phyloP scores from a whole-genome alignment of 2,888 invertebrate genomes.

The Thera britannica region DNA sequence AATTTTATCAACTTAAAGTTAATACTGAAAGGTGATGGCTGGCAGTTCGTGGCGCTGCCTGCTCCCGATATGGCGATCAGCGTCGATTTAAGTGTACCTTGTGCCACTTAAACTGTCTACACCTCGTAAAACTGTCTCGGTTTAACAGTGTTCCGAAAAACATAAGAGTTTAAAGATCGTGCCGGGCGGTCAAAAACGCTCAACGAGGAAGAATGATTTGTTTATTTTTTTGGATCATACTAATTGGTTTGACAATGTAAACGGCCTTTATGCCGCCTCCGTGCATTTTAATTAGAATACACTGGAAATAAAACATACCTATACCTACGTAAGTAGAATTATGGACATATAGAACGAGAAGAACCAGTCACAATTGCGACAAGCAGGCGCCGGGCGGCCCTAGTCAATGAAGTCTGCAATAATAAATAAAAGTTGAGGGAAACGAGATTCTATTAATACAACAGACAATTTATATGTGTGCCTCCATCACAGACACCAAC shows the following conservation, averaged over 20 bases:
- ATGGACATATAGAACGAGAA: slow-evolving; percentile 77
- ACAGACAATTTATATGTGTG: slow-evolving; percentile 52
- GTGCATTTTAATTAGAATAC: slow-evolving; percentile 78
- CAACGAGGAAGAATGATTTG: slow-evolving; percentile 77
- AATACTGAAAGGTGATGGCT: slow-evolving; percentile 39
- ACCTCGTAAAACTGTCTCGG: slow-evolving; percentile 75
- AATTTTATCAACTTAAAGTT: slow-evolving; percentile 44
- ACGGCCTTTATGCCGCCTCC: slow-evolving; percentile 70
- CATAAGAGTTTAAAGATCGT: slow-evolving; percentile 64
- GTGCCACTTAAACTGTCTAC: slow-evolving; percentile 68
- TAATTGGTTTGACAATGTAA: slow-evolving; percentile 79
- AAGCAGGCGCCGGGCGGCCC: slow-evolving; percentile 71
- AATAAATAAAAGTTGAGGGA: slow-evolving; percentile 75
- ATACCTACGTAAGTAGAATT: slow-evolving; percentile 60
- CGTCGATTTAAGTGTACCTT: slow-evolving; percentile 54
- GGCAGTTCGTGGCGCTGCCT: slow-evolving; percentile 39
- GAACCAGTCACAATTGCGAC: slow-evolving; percentile 82
- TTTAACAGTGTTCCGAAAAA: slow-evolving; percentile 64
- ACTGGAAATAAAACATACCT: slow-evolving; percentile 71
- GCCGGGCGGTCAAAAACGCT: slow-evolving; percentile 55
- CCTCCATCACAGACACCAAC: slow-evolving; percentile 44
- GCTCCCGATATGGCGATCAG: slow-evolving; percentile 58
- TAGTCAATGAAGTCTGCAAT: slow-evolving; percentile 77
- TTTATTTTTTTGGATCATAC: slow-evolving; percentile 75
- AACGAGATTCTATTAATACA: slow-evolving; percentile 67